Evolutionary conservation across 1,140 invertebrate species (phyloP), one percentile per base, ranked within the genome.

Genomic region (Calephelis virginiensis): DNA sequence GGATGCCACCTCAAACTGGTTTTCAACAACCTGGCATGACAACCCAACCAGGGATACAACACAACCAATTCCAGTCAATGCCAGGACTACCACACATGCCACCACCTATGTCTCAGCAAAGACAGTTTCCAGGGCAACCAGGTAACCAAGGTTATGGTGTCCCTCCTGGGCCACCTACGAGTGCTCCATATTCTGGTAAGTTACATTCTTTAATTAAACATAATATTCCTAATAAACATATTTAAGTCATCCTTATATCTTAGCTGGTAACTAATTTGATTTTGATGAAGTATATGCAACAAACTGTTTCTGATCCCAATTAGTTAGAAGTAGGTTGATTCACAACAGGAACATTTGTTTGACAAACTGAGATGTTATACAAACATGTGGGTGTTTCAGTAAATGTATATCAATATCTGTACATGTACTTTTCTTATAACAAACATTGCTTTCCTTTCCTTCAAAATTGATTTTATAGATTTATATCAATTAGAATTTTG

Each of bases 11-110:
- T 43, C 74, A 74, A 64, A 66, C 74, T n/a, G 72, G 72, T 45
- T 70, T 74, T 62, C 72, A 66, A 28, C 74, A 74, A 64, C 68
- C 74, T n/a, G 72, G 72, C 37, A 71, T 74, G 64, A 71, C 68
- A 14, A 60, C 66, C 7, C 72, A 78, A 14, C 69, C 76, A 37
- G 69, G 74, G 10, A 67, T 70, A 47, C 71, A 67, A 13, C 66
- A 68, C 38, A 71, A 71, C 37, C 79, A 80, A 63, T 74, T 66
- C 13, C 72, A 75, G 37, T 61, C 78, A n/a, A 74, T 82, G 71
- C 65, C 76, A n/a, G 83, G 80, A n/a, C 70, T 85, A 40, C 85
- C 84, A 40, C 81, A 82, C 48, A 83, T 87, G 83, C 82, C 83
- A 0, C 81, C 84, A 9, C 84, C 85, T 0, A 62, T 82, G 7